These are phyloP conservation scores for Anarhynchus alexandrinus DNA, from an alignment of 2,113 vertebrate genomes.

Conservation along the genomic window DNA sequence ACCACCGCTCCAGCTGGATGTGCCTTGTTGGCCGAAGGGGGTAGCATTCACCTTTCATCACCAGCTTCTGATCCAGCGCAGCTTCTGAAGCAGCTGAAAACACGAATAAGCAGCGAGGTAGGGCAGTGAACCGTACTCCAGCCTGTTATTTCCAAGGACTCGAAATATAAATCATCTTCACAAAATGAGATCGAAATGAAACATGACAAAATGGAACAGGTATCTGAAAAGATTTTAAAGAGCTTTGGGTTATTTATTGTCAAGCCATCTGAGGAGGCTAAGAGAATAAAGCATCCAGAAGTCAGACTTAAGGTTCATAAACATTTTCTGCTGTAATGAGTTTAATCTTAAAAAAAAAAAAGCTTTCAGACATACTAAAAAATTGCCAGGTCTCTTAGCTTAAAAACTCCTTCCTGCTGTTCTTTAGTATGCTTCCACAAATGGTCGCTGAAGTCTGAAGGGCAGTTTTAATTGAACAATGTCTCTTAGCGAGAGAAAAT, in stretches of 20 bases:
- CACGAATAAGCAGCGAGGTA: background rate
- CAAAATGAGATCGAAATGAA: background rate
- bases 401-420: background rate
- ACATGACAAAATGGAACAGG: background rate
- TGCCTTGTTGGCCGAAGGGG: fast-evolving
- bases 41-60: background rate
- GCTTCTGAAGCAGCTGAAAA: background rate
- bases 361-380: background rate
- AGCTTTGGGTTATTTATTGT: background rate
- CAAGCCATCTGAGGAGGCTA: background rate
- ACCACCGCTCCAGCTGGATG: fast-evolving
- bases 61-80: background rate
- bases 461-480: background rate
- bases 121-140: background rate
- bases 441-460: background rate
- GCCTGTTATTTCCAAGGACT: background rate
- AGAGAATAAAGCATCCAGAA: background rate
- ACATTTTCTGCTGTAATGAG: background rate
- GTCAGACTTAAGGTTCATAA: background rate
- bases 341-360: background rate
- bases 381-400: background rate
- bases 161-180: background rate
- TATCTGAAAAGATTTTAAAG: background rate
- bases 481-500: background rate
- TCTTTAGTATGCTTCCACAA: background rate